Evolutionary conservation across 2,113 vertebrate genomes (phyloP), one percentile per base, ranked within the genome.

Genomic region (Apistogramma diplotaenia): DNA sequence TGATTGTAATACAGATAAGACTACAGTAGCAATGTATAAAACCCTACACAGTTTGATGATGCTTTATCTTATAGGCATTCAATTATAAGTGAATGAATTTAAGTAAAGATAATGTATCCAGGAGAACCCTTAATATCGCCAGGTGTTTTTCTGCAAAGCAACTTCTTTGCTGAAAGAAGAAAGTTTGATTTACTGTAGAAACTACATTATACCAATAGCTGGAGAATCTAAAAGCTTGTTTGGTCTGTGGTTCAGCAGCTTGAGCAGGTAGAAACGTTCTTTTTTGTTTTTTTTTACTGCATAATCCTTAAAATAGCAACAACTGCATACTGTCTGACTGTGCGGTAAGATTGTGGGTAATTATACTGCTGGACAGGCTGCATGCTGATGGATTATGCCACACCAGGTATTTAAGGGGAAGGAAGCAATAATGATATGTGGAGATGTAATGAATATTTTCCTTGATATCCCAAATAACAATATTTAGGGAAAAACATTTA

Each of bases 211-310:
- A 18, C 25, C 25, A 51, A 16, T 70, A 43, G 43, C 53, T 74
- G 18, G 53, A 71, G 53, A 51, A 76, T 49, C 2, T 55, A 74
- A 82, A 43, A 78, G 15, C 54, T 70, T 78, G 59, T 78, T 85
- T 78, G 54, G 74, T 78, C 71, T 78, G 60, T 54, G 59, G 78
- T 31, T 87, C 75, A 87, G 78, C 81, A 79, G 53, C 55, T 57
- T 0, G 5, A 78, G 43, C 76, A 76, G 43, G 29, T 72, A 58
- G 58, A 74, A 27, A 54, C 73, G 49, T 49, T 31, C 79, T 65
- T 65, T 57, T 62, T 25, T 82, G 31, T 73, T 15, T 33, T 82
- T 81, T 81, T 40, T 70, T 16, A 31, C 33, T 19, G 19, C 73
- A 80, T 10, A n/a, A 3, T 37, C 56, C 60, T 82, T 76, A 65